Evolutionary conservation across 2,888 invertebrate genomes (phyloP).

Genomic region (Campoplex nolae): DNA sequence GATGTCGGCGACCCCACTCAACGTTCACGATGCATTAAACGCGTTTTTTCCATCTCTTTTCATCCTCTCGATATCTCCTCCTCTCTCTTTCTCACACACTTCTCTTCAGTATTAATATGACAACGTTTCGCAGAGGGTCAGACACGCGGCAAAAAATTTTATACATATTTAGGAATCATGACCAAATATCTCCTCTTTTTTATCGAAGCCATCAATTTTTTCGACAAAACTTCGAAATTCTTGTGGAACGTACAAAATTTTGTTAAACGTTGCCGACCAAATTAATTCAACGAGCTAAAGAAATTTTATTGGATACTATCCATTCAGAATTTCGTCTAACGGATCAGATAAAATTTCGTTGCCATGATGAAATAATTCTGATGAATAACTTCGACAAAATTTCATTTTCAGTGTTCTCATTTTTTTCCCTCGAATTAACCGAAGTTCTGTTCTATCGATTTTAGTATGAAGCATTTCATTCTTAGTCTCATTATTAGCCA

Average conservation of each 20-base stretch:
- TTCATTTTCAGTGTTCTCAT: not conserved
- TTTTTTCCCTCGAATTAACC: not conserved
- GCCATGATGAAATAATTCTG: too few relatives aligned
- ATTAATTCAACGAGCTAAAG: too few relatives aligned
- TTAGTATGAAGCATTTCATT: not conserved
- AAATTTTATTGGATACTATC: too few relatives aligned
- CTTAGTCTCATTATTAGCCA: too few relatives aligned
- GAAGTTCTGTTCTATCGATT: not conserved
- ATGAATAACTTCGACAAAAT: not conserved
- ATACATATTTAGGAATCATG: slow-evolving; percentile 3
- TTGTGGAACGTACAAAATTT: too few relatives aligned
- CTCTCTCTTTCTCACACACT: not conserved
- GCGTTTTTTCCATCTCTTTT: slow-evolving; percentile 15
- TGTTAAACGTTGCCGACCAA: too few relatives aligned
- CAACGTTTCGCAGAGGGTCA: slow-evolving; percentile 9
- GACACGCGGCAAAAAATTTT: slow-evolving; percentile 28
- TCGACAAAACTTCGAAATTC: not conserved
- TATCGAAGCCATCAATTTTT: not conserved
- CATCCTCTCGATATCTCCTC: not conserved
- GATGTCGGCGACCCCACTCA: slow-evolving; percentile 71
- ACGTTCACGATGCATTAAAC: slow-evolving; percentile 46
- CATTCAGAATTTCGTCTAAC: too few relatives aligned
- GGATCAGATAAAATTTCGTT: too few relatives aligned
- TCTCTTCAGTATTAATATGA: not conserved
- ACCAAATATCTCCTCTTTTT: not conserved